These are phyloP conservation scores for Bos indicus DNA, from an alignment of 2,113 vertebrate species.

Conservation along the genomic window DNA sequence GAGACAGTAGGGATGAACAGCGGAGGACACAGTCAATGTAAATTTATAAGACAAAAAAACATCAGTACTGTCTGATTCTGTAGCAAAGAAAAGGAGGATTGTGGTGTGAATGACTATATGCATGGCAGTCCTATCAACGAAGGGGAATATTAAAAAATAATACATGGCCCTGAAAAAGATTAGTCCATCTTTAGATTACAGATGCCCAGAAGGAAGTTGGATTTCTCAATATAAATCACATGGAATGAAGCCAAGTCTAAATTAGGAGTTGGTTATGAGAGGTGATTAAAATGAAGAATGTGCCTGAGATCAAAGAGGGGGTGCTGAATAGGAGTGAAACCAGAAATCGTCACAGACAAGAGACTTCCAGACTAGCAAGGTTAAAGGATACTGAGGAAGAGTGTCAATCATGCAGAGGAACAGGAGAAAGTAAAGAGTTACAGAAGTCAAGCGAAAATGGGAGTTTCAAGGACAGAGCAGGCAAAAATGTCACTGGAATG, in stretches of 20 bases:
- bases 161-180: background rate
- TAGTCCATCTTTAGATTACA: background rate
- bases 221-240: background rate
- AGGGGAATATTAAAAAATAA: background rate
- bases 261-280: background rate
- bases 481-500: background rate
- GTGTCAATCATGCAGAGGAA: background rate
- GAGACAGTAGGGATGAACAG: background rate
- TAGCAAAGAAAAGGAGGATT: background rate
- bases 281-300: background rate
- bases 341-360: background rate
- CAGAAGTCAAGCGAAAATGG: background rate
- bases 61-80: background rate
- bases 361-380: background rate
- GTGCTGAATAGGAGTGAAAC: background rate
- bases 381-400: background rate
- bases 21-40: background rate
- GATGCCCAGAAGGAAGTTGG: background rate
- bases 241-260: background rate
- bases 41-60: background rate
- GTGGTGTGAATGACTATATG: fast-evolving
- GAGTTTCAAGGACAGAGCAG: background rate
- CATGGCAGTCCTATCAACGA: background rate
- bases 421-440: background rate
- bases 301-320: background rate